Evolutionary conservation across 2,888 invertebrate genomes (phyloP).

Genomic region (Polyommatus icarus): DNA sequence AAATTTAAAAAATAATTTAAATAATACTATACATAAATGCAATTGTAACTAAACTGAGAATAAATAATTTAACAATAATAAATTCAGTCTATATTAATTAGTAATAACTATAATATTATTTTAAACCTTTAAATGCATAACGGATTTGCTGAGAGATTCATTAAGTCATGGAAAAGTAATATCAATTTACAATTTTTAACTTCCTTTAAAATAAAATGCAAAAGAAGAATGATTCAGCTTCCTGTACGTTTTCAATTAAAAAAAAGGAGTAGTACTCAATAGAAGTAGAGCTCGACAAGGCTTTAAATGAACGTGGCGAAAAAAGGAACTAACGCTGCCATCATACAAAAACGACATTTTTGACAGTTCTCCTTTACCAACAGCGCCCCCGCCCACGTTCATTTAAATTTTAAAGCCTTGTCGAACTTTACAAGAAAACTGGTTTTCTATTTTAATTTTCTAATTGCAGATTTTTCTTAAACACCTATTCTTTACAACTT

Average conservation of each 20-base stretch:
- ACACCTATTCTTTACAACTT: not conserved
- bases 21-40: conserved; percentile 28
- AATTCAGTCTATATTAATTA: conserved; percentile 63
- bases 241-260: not conserved
- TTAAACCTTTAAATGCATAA: not conserved
- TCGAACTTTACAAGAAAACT: no score
- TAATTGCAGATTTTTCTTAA: not conserved
- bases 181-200: no score
- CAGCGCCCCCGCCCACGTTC: no score
- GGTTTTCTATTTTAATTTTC: not conserved
- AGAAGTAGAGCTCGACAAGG: not conserved
- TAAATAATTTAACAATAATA: conserved; percentile 65
- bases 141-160: not conserved
- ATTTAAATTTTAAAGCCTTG: no score
- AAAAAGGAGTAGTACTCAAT: no score
- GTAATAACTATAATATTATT: not conserved
- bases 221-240: no score
- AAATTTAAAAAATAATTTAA: conserved; percentile 30
- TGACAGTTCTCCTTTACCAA: no score
- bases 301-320: no score
- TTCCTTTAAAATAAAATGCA: no score
- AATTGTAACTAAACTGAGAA: conserved; percentile 34
- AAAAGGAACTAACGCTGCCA: no score
- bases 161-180: not conserved
- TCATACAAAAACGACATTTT: no score